phyloP scores from a whole-genome alignment of 2,797 vertebrate species.

The Sciurus vulgaris region DNA sequence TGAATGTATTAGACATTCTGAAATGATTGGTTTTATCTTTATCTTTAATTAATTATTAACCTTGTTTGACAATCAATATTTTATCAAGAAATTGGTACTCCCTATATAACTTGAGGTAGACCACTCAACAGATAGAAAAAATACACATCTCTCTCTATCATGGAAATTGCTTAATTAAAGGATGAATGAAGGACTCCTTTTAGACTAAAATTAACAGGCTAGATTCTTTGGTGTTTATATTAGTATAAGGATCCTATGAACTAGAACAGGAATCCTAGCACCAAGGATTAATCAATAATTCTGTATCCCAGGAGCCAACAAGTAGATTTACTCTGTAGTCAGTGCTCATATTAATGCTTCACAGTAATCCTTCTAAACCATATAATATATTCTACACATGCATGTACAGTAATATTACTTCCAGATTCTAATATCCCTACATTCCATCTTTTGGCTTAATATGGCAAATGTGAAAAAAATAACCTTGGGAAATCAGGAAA shows the following conservation, averaged over 20 bases:
- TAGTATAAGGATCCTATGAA: background rate
- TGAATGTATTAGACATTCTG: conserved; percentile 9
- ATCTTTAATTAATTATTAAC: background rate
- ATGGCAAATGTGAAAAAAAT: background rate
- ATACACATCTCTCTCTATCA: background rate
- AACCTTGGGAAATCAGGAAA: background rate
- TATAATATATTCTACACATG: background rate
- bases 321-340: background rate
- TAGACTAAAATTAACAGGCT: background rate
- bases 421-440: background rate
- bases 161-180: background rate
- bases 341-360: background rate
- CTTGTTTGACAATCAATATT: background rate
- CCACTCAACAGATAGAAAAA: background rate
- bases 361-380: background rate
- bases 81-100: conserved; percentile 17
- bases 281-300: background rate
- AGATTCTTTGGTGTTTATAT: background rate
- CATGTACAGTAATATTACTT: background rate
- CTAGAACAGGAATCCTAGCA: background rate
- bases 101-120: background rate
- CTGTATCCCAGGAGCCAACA: background rate
- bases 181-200: background rate
- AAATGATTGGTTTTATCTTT: conserved; percentile 6
- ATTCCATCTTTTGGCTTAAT: background rate